phyloP scores from a whole-genome alignment of 2,888 invertebrate genomes.

The Oscheius onirici region DNA sequence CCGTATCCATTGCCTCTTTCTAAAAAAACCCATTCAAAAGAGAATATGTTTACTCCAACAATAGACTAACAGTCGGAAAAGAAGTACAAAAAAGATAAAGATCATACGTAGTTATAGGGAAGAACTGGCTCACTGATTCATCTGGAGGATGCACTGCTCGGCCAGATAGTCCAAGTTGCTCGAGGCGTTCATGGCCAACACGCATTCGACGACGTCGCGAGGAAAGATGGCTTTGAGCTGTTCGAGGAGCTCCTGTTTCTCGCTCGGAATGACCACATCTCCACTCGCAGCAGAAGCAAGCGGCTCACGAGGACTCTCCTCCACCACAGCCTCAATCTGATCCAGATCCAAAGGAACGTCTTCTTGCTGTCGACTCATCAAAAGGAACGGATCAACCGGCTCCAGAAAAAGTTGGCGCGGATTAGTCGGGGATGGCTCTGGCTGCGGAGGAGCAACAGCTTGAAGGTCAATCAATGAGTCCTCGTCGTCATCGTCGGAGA shows the following conservation, averaged over 20 bases:
- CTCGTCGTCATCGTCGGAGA: not conserved
- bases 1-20: too few relatives aligned
- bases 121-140: not conserved
- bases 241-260: not conserved
- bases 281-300: not conserved
- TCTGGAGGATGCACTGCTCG: conserved; percentile 28
- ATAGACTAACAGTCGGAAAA: not conserved
- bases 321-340: not conserved
- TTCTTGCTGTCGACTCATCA: not conserved
- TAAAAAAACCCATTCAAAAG: too few relatives aligned
- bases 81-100: not conserved
- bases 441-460: not conserved
- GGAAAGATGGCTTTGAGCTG: conserved; percentile 27
- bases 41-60: not conserved
- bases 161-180: conserved; percentile 29
- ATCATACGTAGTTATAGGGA: too few relatives aligned
- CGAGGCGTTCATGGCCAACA: conserved; percentile 30
- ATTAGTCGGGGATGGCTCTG: not conserved
- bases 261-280: not conserved
- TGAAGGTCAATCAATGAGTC: conserved; percentile 13
- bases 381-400: too few relatives aligned
- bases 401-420: not conserved
- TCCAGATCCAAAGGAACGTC: conserved; percentile 10
- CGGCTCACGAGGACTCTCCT: not conserved
- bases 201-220: conserved; percentile 22